phyloP scores from a whole-genome alignment of 2,888 invertebrate species.

The Urechis unicinctus region DNA sequence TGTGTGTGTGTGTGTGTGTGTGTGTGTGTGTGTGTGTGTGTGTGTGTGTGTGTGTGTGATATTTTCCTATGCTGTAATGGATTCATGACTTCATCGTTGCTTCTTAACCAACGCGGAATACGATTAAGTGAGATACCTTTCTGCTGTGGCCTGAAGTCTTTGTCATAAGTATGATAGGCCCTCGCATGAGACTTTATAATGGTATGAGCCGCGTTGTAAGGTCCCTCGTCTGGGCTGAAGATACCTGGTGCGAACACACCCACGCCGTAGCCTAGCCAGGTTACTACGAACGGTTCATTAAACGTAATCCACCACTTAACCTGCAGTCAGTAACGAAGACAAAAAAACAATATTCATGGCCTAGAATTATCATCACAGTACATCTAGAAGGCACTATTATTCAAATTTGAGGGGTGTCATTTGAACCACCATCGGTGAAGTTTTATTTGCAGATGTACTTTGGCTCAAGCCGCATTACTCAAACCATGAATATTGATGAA shows the following conservation, averaged over 20 bases:
- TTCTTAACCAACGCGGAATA: too few relatives aligned
- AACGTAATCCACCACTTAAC: conserved; percentile 65
- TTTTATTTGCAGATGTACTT: too few relatives aligned
- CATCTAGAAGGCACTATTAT: not conserved
- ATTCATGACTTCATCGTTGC: too few relatives aligned
- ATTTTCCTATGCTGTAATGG: too few relatives aligned
- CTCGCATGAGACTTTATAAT: conserved; percentile 61
- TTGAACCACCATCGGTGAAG: too few relatives aligned
- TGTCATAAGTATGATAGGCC: conserved; percentile 55
- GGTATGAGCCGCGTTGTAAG: conserved; percentile 62
- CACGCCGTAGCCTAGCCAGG: conserved; percentile 18
- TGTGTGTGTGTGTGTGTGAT: too few relatives aligned
- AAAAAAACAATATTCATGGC: not conserved
- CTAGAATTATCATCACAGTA: not conserved
- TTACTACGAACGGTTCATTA: conserved; percentile 60
- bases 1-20: too few relatives aligned
- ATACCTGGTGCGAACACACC: conserved; percentile 19
- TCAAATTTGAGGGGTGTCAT: not conserved
- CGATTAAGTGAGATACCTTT: too few relatives aligned
- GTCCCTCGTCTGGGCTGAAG: conserved; percentile 2
- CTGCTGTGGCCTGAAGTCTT: conserved; percentile 21
- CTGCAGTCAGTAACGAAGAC: conserved; percentile 14
- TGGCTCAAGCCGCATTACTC: too few relatives aligned
- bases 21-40: too few relatives aligned
- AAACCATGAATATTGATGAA: too few relatives aligned